Evolutionary conservation across 2,113 vertebrate genomes (phyloP).

Genomic region (Brienomyrus brachyistius): DNA sequence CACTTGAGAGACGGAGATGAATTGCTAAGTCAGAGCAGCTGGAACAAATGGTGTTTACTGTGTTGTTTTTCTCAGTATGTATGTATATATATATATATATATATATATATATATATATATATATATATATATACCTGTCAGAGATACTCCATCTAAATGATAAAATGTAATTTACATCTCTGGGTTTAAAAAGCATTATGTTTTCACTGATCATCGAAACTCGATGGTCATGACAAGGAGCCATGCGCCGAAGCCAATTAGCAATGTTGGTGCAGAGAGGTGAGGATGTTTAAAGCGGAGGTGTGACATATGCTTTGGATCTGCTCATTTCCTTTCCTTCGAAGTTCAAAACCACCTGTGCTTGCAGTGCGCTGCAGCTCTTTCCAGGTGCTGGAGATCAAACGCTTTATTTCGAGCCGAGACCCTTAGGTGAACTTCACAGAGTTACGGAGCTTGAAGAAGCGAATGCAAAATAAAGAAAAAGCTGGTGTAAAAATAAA

Average conservation of each 20-base stretch:
- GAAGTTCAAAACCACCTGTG: background rate
- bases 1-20: background rate
- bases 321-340: background rate
- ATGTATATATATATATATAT: too few species aligned
- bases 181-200: background rate
- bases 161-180: background rate
- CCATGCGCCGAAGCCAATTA: background rate
- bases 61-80: background rate
- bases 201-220: background rate
- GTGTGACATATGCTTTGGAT: background rate
- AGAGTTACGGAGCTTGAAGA: background rate
- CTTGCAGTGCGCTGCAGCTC: background rate
- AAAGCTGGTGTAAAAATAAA: background rate
- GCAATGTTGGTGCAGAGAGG: background rate
- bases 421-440: background rate
- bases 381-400: constrained; percentile 10
- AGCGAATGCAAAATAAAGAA: background rate
- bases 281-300: background rate
- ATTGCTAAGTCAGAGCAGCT: background rate
- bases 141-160: background rate
- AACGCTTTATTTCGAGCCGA: background rate
- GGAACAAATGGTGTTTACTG: background rate
- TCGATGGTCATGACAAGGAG: background rate
- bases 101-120: too few species aligned
- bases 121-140: background rate